Percentiles rank a stretch among this genome's conserved stretches.
Conservation (phyloP, 2,888 invertebrate genomes). For the Tanypteryx hageni region DNA sequence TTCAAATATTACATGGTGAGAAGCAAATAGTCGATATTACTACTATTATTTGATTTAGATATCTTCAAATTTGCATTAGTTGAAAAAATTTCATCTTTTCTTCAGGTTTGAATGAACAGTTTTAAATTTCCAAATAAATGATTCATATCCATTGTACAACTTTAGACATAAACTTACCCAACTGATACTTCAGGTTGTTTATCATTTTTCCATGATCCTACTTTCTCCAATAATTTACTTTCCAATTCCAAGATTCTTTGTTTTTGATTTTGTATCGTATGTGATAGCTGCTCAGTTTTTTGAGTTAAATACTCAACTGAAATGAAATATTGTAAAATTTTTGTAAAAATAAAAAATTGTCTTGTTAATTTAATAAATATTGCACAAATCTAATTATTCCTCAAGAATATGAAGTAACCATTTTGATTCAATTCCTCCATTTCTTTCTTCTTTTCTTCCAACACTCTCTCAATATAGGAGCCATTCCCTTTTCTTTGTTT, state of each 20-base stretch:
- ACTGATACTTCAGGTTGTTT: not conserved
- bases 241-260: constrained; percentile 76
- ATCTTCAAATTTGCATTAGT: too few relatives aligned
- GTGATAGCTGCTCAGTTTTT: constrained; percentile 77
- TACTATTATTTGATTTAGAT: too few relatives aligned
- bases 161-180: too few relatives aligned
- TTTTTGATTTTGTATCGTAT: constrained; percentile 75
- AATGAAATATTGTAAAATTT: constrained; percentile 68
- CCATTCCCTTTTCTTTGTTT: constrained; percentile 80
- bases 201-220: constrained; percentile 27
- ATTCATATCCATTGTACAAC: too few relatives aligned
- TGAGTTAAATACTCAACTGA: constrained; percentile 77
- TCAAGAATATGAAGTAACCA: constrained; percentile 73
- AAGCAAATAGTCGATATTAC: too few relatives aligned
- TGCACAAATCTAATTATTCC: not conserved
- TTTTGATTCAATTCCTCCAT: constrained; percentile 80
- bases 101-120: too few relatives aligned
- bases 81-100: too few relatives aligned
- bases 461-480: constrained; percentile 77
- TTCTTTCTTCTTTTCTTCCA: constrained; percentile 79
- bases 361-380: not conserved
- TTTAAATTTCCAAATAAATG: too few relatives aligned
- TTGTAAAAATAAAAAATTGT: not conserved
- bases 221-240: constrained; percentile 68
- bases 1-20: too few relatives aligned